Evolutionary conservation across 2,113 vertebrate species (phyloP).

Genomic region (Parus major): DNA sequence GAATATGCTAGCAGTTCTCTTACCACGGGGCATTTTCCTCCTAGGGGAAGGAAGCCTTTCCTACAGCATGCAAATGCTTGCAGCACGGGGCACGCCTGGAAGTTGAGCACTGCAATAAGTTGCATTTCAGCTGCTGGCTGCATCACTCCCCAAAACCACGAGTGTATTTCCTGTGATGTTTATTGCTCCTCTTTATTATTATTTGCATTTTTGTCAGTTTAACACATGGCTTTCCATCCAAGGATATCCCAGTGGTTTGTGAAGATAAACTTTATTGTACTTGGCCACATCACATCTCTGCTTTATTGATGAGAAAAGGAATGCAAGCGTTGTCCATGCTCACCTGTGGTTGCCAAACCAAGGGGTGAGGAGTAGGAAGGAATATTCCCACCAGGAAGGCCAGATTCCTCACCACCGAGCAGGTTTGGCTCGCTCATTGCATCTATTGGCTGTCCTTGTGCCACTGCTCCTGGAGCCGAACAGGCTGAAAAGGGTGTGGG

Average conservation of each 20-base stretch:
- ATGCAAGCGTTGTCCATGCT: not conserved
- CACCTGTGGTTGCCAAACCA: not conserved
- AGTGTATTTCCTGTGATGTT: not conserved
- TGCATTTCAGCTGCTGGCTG: not conserved
- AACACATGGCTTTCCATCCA: not conserved
- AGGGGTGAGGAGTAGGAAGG: not conserved
- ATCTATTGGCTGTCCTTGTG: not conserved
- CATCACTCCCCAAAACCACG: not conserved
- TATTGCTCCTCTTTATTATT: not conserved
- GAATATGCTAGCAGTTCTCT: not conserved
- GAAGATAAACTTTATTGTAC: not conserved
- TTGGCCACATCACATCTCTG: not conserved
- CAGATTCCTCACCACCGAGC: rapidly evolving
- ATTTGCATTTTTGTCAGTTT: not conserved
- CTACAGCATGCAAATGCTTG: not conserved
- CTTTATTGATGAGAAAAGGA: not conserved
- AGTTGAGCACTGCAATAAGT: not conserved
- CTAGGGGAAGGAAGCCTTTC: not conserved
- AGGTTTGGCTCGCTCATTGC: not conserved
- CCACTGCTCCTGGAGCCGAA: not conserved
- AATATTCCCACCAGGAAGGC: rapidly evolving
- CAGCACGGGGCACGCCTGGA: not conserved
- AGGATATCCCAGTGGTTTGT: not conserved
- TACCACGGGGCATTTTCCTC: not conserved
- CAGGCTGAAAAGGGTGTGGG: rapidly evolving